phyloP scores from a whole-genome alignment of 2,113 vertebrate species.

The Varanus salvator region DNA sequence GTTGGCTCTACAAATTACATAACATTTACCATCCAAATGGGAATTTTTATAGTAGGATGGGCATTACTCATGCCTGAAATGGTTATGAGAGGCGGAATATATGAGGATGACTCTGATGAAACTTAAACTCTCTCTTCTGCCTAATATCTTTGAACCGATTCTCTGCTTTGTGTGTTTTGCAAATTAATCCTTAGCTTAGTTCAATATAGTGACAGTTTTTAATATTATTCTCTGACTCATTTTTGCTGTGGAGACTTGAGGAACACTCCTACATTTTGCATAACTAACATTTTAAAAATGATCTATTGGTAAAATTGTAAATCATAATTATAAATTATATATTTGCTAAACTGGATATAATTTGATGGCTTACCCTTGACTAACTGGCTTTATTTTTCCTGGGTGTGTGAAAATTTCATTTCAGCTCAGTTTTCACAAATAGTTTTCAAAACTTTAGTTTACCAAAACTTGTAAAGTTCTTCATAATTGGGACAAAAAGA shows the following conservation, averaged over 20 bases:
- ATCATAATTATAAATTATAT: too few relatives aligned
- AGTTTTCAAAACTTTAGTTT: too few relatives aligned
- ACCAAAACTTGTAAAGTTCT: too few relatives aligned
- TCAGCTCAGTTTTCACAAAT: too few relatives aligned
- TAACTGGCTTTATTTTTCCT: too few relatives aligned
- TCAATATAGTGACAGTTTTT: background rate
- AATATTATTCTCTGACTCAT: background rate
- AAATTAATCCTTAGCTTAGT: constrained; percentile 22
- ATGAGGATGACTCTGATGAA: background rate
- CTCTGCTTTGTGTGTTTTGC: constrained; percentile 15
- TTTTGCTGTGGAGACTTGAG: background rate
- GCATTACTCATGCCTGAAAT: background rate
- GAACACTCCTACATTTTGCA: background rate
- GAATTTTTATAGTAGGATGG: background rate
- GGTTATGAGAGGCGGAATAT: background rate
- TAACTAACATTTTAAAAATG: too few relatives aligned
- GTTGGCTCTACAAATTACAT: background rate
- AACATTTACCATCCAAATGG: background rate
- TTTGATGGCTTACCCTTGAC: too few relatives aligned
- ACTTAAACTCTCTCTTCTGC: background rate
- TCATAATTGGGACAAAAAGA: too few relatives aligned
- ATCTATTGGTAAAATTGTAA: background rate
- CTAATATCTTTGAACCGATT: constrained; percentile 13
- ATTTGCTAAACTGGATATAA: too few relatives aligned
- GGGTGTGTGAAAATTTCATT: too few relatives aligned